Conservation (phyloP, 2,888 invertebrate genomes). For the Agonum fuliginosum region DNA sequence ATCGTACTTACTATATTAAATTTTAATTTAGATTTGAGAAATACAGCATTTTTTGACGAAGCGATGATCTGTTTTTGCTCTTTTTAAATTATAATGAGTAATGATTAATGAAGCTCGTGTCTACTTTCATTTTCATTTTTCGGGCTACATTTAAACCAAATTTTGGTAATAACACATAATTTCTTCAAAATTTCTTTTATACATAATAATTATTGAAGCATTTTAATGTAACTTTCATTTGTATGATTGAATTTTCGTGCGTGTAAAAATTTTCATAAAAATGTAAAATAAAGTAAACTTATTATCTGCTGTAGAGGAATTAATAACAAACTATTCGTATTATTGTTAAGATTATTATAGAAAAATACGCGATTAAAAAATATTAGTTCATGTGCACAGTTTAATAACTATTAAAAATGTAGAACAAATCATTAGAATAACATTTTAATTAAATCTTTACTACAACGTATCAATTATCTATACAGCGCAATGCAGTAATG, state of each 20-base stretch:
- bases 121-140: neutral
- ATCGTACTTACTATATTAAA: too few species aligned
- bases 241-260: constrained; percentile 18
- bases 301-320: neutral
- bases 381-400: neutral
- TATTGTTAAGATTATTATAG: neutral
- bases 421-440: neutral
- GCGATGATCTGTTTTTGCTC: too few species aligned
- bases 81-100: too few species aligned
- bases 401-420: neutral
- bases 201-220: constrained; percentile 11
- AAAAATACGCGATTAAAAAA: neutral
- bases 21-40: too few species aligned
- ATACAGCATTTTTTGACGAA: too few species aligned
- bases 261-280: constrained; percentile 16
- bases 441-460: constrained; percentile 3
- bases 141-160: neutral
- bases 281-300: neutral
- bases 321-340: neutral
- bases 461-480: neutral
- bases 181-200: neutral
- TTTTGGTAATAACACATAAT: neutral
- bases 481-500: constrained; percentile 8
- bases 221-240: constrained; percentile 29
- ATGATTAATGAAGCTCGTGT: neutral